Base-by-base conservation (phyloP, 2,797 vertebrate genomes). In the Chromis chromis region DNA sequence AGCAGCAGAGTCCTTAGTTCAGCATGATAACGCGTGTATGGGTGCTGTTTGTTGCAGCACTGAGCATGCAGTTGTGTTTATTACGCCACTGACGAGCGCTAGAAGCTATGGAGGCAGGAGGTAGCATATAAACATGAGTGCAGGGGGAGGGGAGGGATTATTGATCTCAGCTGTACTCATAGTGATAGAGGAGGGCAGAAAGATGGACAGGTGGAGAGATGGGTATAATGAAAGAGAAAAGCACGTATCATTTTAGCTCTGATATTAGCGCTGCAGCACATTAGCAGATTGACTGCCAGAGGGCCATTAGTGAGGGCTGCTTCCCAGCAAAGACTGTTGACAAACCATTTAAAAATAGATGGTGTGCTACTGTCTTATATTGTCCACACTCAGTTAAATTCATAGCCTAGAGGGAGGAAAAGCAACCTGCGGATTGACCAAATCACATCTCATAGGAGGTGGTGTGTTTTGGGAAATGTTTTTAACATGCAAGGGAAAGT, bases 271-370 rank as follows among this genome's bases (percentile, higher is more conserved):
- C 48, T 33, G 57, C 8, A 28, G 53, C 76, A 74, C 87, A 87
- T 89, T 83, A 86, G 84, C 66, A 58, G 83, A 81, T 71, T 81
- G 67, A 21, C 65, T 82, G 68, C 75, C 48, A 55, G 79, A 66
- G 71, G 66, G 48, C 82, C 81, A 86, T 91, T 86, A 83, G 76
- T 36, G 73, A 71, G 31, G 55, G n/a, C 74, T 58, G 65, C 55
- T 89, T 87, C 82, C 76, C 72, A 85, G 81, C 73, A 89, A 82
- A 86, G 76, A 80, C 56, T 73, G 68, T 81, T 79, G 78, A 85
- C 80, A 81, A 85, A 76, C 70, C 76, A 79, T 68, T 77, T 74
- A 48, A 62, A 79, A 83, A 82, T 58, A 81, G 65, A 80, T 75
- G 36, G 49, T 63, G 55, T 65, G 57, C 58, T 65, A 68, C 64